Percentiles rank a stretch among this genome's conserved stretches.
Evolutionary conservation across 2,113 vertebrate species (phyloP).

Genomic region (Gyps fulvus): DNA sequence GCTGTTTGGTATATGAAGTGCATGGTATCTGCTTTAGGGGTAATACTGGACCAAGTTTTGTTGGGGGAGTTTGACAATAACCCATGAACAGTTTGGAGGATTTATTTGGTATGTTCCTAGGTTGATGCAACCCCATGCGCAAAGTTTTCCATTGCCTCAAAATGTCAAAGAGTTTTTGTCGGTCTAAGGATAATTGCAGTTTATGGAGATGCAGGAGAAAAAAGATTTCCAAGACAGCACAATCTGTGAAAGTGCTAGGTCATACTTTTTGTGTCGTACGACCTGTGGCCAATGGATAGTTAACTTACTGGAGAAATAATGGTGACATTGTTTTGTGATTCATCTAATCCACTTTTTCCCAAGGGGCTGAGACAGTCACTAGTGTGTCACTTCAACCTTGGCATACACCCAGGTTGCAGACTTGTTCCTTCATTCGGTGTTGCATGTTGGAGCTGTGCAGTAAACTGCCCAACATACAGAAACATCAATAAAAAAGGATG

Average conservation of each 20-base stretch:
- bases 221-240: neutral
- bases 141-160: neutral
- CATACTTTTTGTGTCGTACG: neutral
- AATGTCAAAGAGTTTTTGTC: neutral
- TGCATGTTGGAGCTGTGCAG: neutral
- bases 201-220: neutral
- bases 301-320: slow-evolving; percentile 21
- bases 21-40: neutral
- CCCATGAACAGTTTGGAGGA: neutral
- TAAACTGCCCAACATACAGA: neutral
- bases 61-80: neutral
- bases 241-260: neutral
- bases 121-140: neutral
- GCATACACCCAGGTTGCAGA: neutral
- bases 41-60: neutral
- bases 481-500: neutral
- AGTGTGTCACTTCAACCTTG: slow-evolving; percentile 5
- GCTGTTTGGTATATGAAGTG: neutral
- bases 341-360: slow-evolving; percentile 10
- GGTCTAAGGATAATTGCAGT: neutral
- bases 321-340: neutral
- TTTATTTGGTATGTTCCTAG: neutral
- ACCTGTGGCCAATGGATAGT: neutral
- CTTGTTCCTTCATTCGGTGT: neutral
- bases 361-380: neutral